Conservation (phyloP, 1,140 invertebrate species). For the Arion vulgaris region DNA sequence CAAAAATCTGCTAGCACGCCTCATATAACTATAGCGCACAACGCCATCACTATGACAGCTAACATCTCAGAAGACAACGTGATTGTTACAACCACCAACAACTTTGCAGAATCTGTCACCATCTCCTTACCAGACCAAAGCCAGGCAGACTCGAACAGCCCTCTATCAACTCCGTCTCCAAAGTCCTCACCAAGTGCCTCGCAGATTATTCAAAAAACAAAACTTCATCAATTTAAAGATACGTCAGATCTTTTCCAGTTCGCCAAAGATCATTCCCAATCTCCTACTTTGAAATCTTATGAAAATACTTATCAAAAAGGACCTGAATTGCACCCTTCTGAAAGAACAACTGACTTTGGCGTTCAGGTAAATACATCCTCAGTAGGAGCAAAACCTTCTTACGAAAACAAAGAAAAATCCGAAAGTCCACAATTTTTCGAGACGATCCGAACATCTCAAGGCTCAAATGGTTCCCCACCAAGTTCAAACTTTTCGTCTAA, state of each 20-base stretch:
- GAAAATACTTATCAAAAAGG: not conserved
- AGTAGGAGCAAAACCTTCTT: no score
- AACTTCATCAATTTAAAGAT: not conserved
- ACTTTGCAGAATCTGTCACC: conserved; percentile 5
- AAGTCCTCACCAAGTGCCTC: not conserved
- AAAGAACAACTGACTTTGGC: not conserved
- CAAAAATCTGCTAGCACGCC: not conserved
- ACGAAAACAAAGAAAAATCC: not conserved
- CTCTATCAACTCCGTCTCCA: not conserved
- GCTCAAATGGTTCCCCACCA: not conserved
- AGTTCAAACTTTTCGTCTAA: not conserved
- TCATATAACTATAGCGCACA: not conserved
- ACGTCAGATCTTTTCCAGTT: not conserved
- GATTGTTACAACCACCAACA: conserved; percentile 24
- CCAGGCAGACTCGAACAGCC: not conserved
- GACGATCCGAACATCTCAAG: not conserved
- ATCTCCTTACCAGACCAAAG: not conserved
- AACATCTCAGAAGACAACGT: conserved; percentile 20
- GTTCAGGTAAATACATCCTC: no score
- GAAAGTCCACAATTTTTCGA: not conserved
- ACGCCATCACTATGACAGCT: conserved; percentile 28
- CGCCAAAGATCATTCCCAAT: not conserved
- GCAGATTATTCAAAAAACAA: not conserved
- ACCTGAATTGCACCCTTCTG: not conserved
- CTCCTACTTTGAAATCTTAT: not conserved